Percentiles rank a stretch among this genome's conserved stretches.
Conservation (phyloP, 2,888 invertebrate species). For the Synergus laeviventris region DNA sequence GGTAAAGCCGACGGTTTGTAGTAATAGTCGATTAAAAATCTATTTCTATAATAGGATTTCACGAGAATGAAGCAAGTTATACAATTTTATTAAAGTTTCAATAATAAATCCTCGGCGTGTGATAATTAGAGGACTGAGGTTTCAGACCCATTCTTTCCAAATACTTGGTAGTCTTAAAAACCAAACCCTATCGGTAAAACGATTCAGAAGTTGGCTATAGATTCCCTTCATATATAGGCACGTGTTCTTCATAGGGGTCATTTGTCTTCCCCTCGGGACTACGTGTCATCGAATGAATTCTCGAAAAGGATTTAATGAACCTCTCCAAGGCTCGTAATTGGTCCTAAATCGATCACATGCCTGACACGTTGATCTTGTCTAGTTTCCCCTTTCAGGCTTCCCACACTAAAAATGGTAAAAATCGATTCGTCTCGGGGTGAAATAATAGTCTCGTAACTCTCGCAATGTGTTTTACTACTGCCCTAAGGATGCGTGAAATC, state of each 20-base stretch:
- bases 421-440: slow-evolving; percentile 36
- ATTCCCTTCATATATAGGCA: slow-evolving; percentile 2
- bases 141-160: not conserved
- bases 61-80: not conserved
- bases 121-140: slow-evolving; percentile 3
- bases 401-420: slow-evolving; percentile 30
- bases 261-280: not conserved
- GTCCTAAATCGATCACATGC: slow-evolving; percentile 38
- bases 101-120: not conserved
- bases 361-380: slow-evolving; percentile 36
- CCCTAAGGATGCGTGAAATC: slow-evolving; percentile 38
- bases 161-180: not conserved
- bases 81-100: not conserved
- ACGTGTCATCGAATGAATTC: slow-evolving; percentile 9
- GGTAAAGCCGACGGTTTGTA: not conserved
- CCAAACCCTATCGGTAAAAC: not conserved
- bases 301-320: slow-evolving; percentile 39
- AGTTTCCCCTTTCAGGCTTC: slow-evolving; percentile 13
- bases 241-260: not conserved
- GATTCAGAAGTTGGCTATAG: not conserved
- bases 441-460: slow-evolving; percentile 39
- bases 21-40: not conserved
- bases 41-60: not conserved
- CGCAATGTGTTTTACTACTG: slow-evolving; percentile 34
- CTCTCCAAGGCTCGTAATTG: slow-evolving; percentile 21